Evolutionary conservation across 2,113 vertebrate species (phyloP).

Genomic region (Pseudonaja textilis): DNA sequence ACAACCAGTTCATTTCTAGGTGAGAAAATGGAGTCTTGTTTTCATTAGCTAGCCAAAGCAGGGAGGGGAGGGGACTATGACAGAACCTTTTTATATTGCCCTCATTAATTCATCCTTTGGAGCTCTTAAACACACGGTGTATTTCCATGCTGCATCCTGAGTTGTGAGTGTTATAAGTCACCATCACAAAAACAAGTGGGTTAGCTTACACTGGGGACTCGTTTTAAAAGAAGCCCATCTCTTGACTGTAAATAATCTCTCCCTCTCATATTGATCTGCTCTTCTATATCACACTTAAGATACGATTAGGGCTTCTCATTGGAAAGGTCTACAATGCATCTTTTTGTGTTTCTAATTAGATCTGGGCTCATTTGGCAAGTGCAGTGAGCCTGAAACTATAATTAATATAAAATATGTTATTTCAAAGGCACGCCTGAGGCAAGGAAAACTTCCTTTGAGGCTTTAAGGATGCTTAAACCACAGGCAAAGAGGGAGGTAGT

Average conservation of each 20-base stretch:
- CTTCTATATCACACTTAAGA: conserved; percentile 60
- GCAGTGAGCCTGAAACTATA: background rate
- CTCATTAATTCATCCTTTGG: conserved; percentile 66
- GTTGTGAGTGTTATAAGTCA: conserved; percentile 54
- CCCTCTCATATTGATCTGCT: conserved; percentile 15
- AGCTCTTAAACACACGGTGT: conserved; percentile 56
- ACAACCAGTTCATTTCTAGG: conserved; percentile 12
- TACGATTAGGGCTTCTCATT: conserved; percentile 32
- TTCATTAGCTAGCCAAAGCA: conserved; percentile 67
- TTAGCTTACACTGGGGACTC: conserved; percentile 55
- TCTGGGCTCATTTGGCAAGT: conserved; percentile 43
- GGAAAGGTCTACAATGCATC: conserved; percentile 5
- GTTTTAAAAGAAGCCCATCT: conserved; percentile 25
- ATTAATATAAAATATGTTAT: conserved; percentile 22
- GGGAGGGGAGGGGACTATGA: conserved; percentile 18
- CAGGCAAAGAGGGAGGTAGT: conserved; percentile 8
- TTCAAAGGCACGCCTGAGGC: conserved; percentile 47
- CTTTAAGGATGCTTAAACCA: conserved; percentile 43
- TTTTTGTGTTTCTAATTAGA: conserved; percentile 43
- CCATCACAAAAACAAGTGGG: conserved; percentile 59
- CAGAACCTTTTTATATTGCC: conserved; percentile 50
- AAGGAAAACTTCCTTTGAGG: conserved; percentile 42
- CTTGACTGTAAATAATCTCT: conserved; percentile 46
- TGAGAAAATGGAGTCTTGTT: conserved; percentile 64
- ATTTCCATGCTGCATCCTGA: conserved; percentile 68